These are phyloP conservation scores for Geophilus truncorum DNA, from an alignment of 2,888 invertebrate species.

Conservation along the genomic window DNA sequence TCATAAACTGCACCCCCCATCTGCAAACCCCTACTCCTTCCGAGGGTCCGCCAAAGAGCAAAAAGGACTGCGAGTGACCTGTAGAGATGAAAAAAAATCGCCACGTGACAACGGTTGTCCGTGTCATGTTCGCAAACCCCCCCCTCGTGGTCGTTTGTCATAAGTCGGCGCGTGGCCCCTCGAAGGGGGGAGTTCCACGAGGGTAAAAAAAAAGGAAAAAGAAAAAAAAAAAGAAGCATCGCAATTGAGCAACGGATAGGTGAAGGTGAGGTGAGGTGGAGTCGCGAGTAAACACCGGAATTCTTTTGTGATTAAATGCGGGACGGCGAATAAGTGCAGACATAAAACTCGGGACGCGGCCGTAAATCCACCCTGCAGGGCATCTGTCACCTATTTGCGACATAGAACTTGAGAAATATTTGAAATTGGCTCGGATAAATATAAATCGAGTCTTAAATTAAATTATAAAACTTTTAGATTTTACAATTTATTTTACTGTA, in stretches of 20 bases:
- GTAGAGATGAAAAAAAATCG: not conserved
- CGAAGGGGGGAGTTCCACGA: not conserved
- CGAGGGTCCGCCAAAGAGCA: too few relatives aligned
- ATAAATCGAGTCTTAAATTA: too few relatives aligned
- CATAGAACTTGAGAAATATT: not conserved
- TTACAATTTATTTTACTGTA: too few relatives aligned
- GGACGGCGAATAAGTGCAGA: slow-evolving; percentile 19
- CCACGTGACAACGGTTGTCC: slow-evolving; percentile 21
- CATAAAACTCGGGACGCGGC: slow-evolving; percentile 4
- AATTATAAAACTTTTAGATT: too few relatives aligned
- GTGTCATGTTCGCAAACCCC: not conserved
- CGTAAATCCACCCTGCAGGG: not conserved
- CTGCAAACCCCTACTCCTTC: not conserved
- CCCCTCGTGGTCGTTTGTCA: slow-evolving; percentile 8
- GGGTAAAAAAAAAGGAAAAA: not conserved
- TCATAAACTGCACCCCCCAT: not conserved
- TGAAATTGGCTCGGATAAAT: too few relatives aligned
- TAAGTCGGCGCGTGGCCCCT: slow-evolving; percentile 15
- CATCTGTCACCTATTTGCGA: slow-evolving; percentile 19
- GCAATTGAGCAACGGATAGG: slow-evolving; percentile 21
- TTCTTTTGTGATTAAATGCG: slow-evolving; percentile 25
- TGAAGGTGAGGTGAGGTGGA: not conserved
- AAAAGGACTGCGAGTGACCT: too few relatives aligned
- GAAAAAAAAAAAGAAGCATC: not conserved
- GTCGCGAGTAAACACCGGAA: slow-evolving; percentile 14